Evolutionary conservation across 2,888 invertebrate species (phyloP).

Genomic region (Nomada fucata): DNA sequence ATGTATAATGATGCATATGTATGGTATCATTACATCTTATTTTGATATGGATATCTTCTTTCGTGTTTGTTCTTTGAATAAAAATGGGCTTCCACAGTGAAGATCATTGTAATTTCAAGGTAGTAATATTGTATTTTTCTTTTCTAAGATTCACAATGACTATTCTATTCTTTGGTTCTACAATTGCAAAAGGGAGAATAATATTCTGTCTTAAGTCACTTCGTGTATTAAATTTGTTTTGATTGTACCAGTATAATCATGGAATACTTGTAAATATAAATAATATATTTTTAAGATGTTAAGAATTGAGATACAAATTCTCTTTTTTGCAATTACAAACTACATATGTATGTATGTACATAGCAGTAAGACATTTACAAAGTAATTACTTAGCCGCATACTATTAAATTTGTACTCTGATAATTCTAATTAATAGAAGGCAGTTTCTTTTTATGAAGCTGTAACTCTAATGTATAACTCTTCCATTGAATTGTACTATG

Average conservation of each 20-base stretch:
- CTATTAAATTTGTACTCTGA: conserved; percentile 23
- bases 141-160: conserved; percentile 9
- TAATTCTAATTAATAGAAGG: conserved; percentile 22
- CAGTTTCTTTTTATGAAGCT: neutral
- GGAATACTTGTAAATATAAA: neutral
- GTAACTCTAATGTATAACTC: neutral
- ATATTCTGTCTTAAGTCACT: conserved; percentile 3
- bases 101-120: conserved; percentile 50
- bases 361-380: conserved; percentile 7
- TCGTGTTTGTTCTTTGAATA: conserved; percentile 53
- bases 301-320: conserved; percentile 10
- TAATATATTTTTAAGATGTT: conserved; percentile 3
- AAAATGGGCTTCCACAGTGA: conserved; percentile 68
- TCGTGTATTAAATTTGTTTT: no score
- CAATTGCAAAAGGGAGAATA: conserved; percentile 45
- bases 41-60: conserved; percentile 39
- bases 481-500: neutral
- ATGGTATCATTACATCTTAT: conserved; percentile 42
- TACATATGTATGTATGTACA: conserved; percentile 27
- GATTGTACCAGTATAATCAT: no score
- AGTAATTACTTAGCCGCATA: conserved; percentile 20
- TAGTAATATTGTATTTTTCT: conserved; percentile 19
- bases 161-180: conserved; percentile 19
- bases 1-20: conserved; percentile 24
- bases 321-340: conserved; percentile 38